Percentiles rank a stretch among this genome's conserved stretches.
These are phyloP conservation scores for Carcharodon carcharias DNA, from an alignment of 2,797 vertebrate genomes.

Conservation along the genomic window DNA sequence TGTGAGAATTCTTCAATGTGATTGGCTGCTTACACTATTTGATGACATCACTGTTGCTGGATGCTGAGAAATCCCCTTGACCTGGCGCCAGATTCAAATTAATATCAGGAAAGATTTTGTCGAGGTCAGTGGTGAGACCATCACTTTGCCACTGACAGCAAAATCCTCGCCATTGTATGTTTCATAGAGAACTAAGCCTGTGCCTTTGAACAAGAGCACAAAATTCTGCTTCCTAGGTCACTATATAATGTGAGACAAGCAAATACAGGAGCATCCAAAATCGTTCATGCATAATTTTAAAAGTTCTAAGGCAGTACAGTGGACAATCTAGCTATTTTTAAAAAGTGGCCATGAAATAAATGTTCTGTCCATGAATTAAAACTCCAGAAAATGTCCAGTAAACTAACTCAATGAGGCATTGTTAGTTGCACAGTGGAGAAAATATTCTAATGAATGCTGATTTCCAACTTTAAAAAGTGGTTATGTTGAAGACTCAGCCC, in stretches of 20 bases:
- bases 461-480: too few species aligned
- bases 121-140: too few species aligned
- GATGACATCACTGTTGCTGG: too few species aligned
- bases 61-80: too few species aligned
- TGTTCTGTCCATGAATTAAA: neutral
- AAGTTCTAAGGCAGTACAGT: neutral
- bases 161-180: too few species aligned
- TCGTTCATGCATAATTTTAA: neutral
- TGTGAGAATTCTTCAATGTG: too few species aligned
- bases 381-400: neutral
- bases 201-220: neutral
- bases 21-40: too few species aligned
- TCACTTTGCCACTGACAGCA: too few species aligned
- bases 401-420: neutral
- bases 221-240: neutral
- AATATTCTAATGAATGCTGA: too few species aligned
- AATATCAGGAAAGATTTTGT: too few species aligned
- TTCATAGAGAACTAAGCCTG: neutral
- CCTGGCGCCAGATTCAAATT: too few species aligned
- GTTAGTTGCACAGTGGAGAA: neutral
- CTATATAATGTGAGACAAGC: neutral
- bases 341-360: neutral
- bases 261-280: neutral
- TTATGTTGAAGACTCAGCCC: neutral
- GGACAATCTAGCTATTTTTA: neutral